phyloP scores from a whole-genome alignment of 2,113 vertebrate genomes.

The Pycnonotus jocosus region DNA sequence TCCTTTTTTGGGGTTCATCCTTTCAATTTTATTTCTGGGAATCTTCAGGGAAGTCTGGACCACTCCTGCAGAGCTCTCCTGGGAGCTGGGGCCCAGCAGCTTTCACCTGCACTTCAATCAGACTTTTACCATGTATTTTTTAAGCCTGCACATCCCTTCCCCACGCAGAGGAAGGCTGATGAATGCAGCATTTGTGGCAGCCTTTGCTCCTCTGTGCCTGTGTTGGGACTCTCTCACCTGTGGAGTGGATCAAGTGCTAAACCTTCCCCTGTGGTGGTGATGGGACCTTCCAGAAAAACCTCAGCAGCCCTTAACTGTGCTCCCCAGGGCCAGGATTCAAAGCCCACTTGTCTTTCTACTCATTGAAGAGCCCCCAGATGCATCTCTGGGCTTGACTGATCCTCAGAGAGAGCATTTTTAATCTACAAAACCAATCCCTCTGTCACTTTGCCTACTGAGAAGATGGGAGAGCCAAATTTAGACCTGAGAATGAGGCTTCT shows the following conservation, averaged over 20 bases:
- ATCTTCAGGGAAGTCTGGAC: neutral
- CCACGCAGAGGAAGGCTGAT: neutral
- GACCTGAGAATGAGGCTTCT: neutral
- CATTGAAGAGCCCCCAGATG: neutral
- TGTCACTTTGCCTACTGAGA: neutral
- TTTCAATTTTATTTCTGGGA: neutral
- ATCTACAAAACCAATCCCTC: neutral
- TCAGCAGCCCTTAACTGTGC: fast-evolving
- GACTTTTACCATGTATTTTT: neutral
- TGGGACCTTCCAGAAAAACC: neutral
- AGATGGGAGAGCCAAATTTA: neutral
- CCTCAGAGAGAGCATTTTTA: neutral
- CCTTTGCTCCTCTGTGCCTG: neutral
- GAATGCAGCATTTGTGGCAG: neutral
- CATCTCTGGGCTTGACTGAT: neutral
- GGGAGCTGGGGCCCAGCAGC: neutral
- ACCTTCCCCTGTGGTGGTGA: neutral
- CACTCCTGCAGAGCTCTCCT: neutral
- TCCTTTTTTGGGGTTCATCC: neutral
- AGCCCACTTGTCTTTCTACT: neutral
- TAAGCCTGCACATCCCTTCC: neutral
- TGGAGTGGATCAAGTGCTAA: neutral
- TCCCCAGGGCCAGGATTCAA: neutral
- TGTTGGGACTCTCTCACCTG: neutral
- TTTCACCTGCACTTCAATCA: neutral